Conservation (phyloP, 2,888 invertebrate genomes). For the Euphydryas editha region DNA sequence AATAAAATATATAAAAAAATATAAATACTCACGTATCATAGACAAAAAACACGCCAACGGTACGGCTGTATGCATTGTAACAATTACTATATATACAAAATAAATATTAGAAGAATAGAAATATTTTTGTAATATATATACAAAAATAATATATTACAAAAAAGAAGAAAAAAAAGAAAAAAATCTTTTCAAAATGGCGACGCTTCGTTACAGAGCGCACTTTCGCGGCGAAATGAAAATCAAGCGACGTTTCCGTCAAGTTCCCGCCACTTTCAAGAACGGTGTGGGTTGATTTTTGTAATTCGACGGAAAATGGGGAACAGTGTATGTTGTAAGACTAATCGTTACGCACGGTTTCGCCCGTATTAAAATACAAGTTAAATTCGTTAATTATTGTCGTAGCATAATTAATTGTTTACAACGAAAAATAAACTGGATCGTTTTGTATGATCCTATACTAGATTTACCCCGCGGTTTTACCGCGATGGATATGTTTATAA, state of each 20-base stretch:
- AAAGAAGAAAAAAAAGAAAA: constrained; percentile 23
- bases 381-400: no score
- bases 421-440: no score
- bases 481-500: no score
- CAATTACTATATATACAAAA: no score
- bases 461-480: no score
- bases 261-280: constrained; percentile 26
- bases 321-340: not conserved
- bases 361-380: no score
- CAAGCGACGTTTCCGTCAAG: constrained; percentile 2
- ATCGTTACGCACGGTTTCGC: no score
- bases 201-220: constrained; percentile 30
- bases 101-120: no score
- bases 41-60: constrained; percentile 75
- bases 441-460: no score
- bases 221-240: constrained; percentile 36
- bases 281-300: constrained; percentile 10
- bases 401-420: no score
- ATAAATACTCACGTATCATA: constrained; percentile 66
- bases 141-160: constrained; percentile 24
- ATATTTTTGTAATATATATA: no score
- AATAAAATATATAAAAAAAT: not conserved
- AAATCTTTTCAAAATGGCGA: constrained; percentile 21
- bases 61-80: constrained; percentile 55
- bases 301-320: constrained; percentile 3